phyloP scores from a whole-genome alignment of 2,797 vertebrate species.

The Sebastiscus albofasciatus region DNA sequence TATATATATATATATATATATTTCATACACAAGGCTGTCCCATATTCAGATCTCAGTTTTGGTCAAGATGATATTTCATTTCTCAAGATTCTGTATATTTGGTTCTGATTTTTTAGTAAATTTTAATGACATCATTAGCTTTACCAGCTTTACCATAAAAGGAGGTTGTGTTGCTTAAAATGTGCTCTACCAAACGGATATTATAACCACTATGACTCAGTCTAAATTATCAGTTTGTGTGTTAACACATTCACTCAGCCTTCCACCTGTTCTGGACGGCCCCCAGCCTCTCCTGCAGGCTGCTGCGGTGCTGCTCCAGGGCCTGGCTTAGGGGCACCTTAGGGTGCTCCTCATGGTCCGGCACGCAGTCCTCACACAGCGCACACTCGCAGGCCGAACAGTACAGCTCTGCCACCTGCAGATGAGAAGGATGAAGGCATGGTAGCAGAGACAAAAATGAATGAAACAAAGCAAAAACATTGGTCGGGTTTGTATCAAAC shows the following conservation, averaged over 20 bases:
- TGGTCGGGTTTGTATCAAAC: background rate
- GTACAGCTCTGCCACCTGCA: constrained; percentile 90
- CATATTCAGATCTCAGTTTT: too few relatives aligned
- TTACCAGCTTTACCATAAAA: too few relatives aligned
- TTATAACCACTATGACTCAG: too few relatives aligned
- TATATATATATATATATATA: too few relatives aligned
- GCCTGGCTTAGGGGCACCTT: constrained; percentile 87
- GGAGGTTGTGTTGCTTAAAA: too few relatives aligned
- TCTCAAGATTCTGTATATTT: too few relatives aligned
- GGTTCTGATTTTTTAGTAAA: too few relatives aligned
- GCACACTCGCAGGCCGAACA: constrained; percentile 90
- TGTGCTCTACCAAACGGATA: too few relatives aligned
- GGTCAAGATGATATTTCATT: too few relatives aligned
- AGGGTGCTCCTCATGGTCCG: constrained; percentile 90
- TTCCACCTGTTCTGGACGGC: constrained; percentile 88
- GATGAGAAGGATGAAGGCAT: background rate
- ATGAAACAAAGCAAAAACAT: background rate
- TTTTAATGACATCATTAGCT: too few relatives aligned
- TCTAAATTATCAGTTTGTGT: background rate
- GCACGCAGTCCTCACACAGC: constrained; percentile 92
- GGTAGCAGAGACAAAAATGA: background rate
- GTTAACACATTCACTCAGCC: background rate
- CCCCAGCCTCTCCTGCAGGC: constrained; percentile 88
- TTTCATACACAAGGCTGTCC: too few relatives aligned
- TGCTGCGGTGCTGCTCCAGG: constrained; percentile 89